These are phyloP conservation scores for Noctilio leporinus DNA, from an alignment of 2,113 vertebrate genomes.

Conservation along the genomic window DNA sequence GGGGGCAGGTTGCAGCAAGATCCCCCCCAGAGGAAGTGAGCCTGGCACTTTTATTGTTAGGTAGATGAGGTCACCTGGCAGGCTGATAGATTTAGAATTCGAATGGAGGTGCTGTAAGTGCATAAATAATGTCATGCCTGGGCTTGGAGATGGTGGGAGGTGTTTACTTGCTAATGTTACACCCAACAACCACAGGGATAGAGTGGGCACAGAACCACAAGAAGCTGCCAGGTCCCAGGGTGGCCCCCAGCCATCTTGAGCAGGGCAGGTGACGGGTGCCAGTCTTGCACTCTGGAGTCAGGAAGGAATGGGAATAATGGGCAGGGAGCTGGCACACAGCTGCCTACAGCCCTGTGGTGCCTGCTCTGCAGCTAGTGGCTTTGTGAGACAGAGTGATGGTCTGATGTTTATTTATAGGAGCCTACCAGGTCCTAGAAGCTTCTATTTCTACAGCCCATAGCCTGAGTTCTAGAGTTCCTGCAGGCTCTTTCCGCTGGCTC, in stretches of 20 bases:
- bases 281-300: background rate
- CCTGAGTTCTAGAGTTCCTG: background rate
- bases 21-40: background rate
- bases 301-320: background rate
- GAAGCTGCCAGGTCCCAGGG: too few species aligned
- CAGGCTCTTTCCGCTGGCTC: background rate
- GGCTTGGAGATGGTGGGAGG: background rate
- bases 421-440: background rate
- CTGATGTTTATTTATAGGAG: background rate
- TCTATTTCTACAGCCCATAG: background rate
- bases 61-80: background rate
- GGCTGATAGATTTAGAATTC: background rate
- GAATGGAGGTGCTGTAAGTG: background rate
- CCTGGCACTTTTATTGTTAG: background rate
- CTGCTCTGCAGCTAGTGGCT: background rate
- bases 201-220: background rate
- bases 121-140: background rate
- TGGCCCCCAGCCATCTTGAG: background rate
- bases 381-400: too few species aligned
- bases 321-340: background rate
- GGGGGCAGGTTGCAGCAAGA: background rate
- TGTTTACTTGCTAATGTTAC: background rate
- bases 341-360: background rate
- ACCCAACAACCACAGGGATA: background rate
- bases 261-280: background rate